Evolutionary conservation across 2,888 invertebrate species (phyloP).

Genomic region (Globia sparganii): DNA sequence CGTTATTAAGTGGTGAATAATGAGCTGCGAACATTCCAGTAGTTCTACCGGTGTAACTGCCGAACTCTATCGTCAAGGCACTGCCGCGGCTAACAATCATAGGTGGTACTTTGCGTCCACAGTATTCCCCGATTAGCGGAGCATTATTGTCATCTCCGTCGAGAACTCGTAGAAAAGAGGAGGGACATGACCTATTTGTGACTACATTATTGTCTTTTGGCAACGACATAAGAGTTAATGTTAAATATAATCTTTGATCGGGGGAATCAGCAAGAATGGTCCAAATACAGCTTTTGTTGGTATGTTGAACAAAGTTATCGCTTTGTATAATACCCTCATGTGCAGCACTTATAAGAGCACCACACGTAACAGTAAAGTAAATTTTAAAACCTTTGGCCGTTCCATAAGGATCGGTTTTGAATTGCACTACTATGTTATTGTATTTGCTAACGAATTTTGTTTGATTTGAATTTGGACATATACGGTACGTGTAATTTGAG

Average conservation of each 20-base stretch:
- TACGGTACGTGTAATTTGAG: slow-evolving; percentile 88
- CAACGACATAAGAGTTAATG: slow-evolving; percentile 91
- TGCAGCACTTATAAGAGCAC: slow-evolving; percentile 91
- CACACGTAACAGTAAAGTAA: slow-evolving; percentile 92
- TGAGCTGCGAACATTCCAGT: slow-evolving; percentile 82
- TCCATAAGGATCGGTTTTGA: slow-evolving; percentile 90
- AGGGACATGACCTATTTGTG: slow-evolving; percentile 78
- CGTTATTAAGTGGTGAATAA: slow-evolving; percentile 87
- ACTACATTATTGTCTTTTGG: slow-evolving; percentile 72
- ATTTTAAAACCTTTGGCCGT: slow-evolving; percentile 95
- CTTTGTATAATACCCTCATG: slow-evolving; percentile 89
- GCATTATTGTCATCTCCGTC: slow-evolving; percentile 93
- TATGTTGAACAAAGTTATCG: slow-evolving; percentile 76
- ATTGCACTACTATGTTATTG: slow-evolving; percentile 92
- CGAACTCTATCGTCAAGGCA: slow-evolving; percentile 89
- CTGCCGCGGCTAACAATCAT: slow-evolving; percentile 93
- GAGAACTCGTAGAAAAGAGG: slow-evolving; percentile 89
- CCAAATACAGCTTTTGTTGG: slow-evolving; percentile 93
- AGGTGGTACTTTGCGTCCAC: slow-evolving; percentile 91
- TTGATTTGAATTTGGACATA: slow-evolving; percentile 79
- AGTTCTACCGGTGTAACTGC: slow-evolving; percentile 75
- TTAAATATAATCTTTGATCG: slow-evolving; percentile 92
- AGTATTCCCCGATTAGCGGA: slow-evolving; percentile 92
- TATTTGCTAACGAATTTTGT: slow-evolving; percentile 89
- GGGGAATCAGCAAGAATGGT: slow-evolving; percentile 89